A percentile compares a stretch with the other conserved stretches of the same genome.
Conservation (phyloP, 30 jellyfish, hydroid and myxozoan genomes). For the Aurelia aurita region DNA sequence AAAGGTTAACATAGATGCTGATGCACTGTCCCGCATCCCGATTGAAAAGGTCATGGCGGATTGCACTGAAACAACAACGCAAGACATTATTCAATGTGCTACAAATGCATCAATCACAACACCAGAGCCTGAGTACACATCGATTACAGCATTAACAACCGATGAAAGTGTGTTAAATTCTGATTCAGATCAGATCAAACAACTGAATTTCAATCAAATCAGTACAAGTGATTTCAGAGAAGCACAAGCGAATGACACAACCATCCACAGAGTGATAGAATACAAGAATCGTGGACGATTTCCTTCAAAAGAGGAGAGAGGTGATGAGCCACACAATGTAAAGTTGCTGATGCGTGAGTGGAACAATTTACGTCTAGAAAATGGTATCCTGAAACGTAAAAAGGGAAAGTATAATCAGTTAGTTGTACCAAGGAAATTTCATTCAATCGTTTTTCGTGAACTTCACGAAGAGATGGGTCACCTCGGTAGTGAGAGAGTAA, state of each 20-base stretch:
- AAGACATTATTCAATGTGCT: not conserved
- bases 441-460: too few species aligned
- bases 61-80: not conserved
- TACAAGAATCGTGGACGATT: too few species aligned
- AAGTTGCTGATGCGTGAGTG: too few species aligned
- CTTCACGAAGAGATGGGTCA: too few species aligned
- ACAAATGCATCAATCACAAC: slow-evolving; percentile 2
- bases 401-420: too few species aligned
- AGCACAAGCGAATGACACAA: not conserved
- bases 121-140: slow-evolving; percentile 20
- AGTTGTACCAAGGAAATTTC: too few species aligned
- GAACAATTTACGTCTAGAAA: too few species aligned
- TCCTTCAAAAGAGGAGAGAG: too few species aligned
- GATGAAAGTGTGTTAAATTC: not conserved
- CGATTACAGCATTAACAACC: slow-evolving; percentile 8
- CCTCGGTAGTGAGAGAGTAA: too few species aligned
- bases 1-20: slow-evolving; percentile 53
- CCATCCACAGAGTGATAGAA: too few species aligned
- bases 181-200: slow-evolving; percentile 4
- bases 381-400: too few species aligned
- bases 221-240: not conserved
- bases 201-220: not conserved
- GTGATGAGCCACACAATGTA: too few species aligned
- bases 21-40: slow-evolving; percentile 33
- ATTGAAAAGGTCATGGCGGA: not conserved